These are phyloP conservation scores for Drosophila erecta DNA, from an alignment of 1,140 invertebrate species.

Conservation along the genomic window DNA sequence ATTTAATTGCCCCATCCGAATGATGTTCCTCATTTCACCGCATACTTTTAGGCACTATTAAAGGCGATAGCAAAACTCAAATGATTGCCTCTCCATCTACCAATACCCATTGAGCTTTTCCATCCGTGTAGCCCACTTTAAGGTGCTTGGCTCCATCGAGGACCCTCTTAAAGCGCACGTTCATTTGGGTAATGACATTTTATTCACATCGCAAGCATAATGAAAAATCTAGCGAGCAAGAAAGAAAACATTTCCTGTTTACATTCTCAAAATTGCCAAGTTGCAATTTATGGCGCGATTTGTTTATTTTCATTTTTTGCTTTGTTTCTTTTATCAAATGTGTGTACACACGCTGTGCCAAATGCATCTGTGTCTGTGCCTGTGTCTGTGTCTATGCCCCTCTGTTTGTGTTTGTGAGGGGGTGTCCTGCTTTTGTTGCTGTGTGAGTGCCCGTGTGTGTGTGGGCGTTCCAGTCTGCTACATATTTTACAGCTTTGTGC, in stretches of 20 bases:
- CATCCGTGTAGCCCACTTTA: conserved; percentile 9
- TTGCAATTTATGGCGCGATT: conserved; percentile 76
- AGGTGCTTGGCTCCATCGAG: not conserved
- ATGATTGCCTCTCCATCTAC: no score
- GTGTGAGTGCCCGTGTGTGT: not conserved
- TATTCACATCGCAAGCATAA: conserved; percentile 20
- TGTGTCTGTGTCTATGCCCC: conserved; percentile 1
- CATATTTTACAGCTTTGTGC: conserved; percentile 73
- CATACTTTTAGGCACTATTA: not conserved
- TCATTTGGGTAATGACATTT: conserved; percentile 49
- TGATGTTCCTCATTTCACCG: not conserved
- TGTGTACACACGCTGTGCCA: conserved; percentile 25
- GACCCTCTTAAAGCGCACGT: conserved; percentile 16
- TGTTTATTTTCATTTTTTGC: conserved; percentile 56
- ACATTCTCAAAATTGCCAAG: conserved; percentile 72
- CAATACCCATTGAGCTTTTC: not conserved
- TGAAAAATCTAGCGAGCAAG: conserved; percentile 41
- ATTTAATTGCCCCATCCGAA: not conserved
- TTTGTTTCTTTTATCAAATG: conserved; percentile 39
- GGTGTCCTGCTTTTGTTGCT: conserved; percentile 29
- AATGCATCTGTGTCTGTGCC: conserved; percentile 24
- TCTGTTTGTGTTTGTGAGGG: not conserved
- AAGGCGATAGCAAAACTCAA: not conserved
- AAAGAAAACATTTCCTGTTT: conserved; percentile 78
- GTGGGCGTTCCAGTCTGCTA: conserved; percentile 40